Evolutionary conservation across 2,888 invertebrate genomes (phyloP).

Genomic region (Drosophila barbarae): DNA sequence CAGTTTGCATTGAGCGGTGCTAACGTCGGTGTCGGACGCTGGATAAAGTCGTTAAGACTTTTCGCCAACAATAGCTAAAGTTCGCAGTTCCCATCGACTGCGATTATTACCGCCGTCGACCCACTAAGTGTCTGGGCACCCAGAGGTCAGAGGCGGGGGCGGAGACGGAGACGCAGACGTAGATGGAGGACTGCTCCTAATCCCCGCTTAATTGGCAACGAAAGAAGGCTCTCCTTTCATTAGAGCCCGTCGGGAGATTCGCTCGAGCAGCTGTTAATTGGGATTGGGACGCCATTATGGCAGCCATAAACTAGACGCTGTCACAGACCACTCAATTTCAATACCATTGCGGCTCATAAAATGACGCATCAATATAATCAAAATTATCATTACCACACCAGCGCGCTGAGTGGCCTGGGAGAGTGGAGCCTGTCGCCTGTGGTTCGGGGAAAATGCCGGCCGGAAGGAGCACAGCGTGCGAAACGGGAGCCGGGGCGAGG

Average conservation of each 20-base stretch:
- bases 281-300: constrained; percentile 52
- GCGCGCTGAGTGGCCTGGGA: constrained; percentile 19
- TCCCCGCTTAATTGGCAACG: constrained; percentile 35
- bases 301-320: constrained; percentile 60
- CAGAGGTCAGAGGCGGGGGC: constrained; percentile 9
- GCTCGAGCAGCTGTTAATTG: constrained; percentile 60
- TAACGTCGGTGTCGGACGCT: constrained; percentile 31
- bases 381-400: constrained; percentile 64
- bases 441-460: not conserved
- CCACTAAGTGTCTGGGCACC: constrained; percentile 18
- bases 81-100: constrained; percentile 33
- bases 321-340: constrained; percentile 73
- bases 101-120: constrained; percentile 25
- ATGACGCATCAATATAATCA: constrained; percentile 73
- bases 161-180: not conserved
- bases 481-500: constrained; percentile 6
- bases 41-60: constrained; percentile 43
- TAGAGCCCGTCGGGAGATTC: constrained; percentile 29
- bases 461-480: constrained; percentile 13
- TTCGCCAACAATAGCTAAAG: constrained; percentile 39
- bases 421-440: not conserved
- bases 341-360: constrained; percentile 74
- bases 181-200: constrained; percentile 15
- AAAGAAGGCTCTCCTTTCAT: constrained; percentile 28
- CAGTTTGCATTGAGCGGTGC: constrained; percentile 29